Evolutionary conservation across 2,113 vertebrate species (phyloP), one percentile per base, ranked within the genome.

Genomic region (Ovis aries): DNA sequence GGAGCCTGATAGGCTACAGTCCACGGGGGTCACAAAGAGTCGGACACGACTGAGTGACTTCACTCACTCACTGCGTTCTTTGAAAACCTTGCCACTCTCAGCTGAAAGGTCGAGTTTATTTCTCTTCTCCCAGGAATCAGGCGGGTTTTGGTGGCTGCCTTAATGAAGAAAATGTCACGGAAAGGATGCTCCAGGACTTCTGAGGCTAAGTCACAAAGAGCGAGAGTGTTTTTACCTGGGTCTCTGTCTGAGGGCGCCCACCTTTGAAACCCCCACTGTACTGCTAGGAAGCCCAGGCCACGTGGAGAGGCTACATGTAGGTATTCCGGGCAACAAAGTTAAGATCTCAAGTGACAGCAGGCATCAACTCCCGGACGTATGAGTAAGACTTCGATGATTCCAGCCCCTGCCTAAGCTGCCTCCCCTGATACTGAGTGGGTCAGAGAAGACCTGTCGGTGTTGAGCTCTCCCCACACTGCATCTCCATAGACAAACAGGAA

Each of bases 261-360:
- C 21, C 16, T 23, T 31, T 33, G 16, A 11, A 60, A 17, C 0
- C 5, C 27, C 3, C 27, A 8, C n/a, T 10, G 0, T 2, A 1
- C 33, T 12, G 5, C 4, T 15, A 8, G 53, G 62, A 92, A 87
- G 53, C n/a, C 48, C 12, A 33, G 17, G 7, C 19, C n/a, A 31
- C 1, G 1, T 11, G 62, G 43, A 52, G 15, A 55, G 43, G 7
- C n/a, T 53, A 16, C 2, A 0, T 25, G 36, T 52, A 40, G 43
- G 62, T 43, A 5, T 52, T 55, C 67, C n/a, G 45, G 52, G 59
- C 45, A 88, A 16, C 12, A 74, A 25, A 43, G 64, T 48, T 59
- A 53, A 62, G 14, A 9, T 78, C 50, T 78, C 64, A 62, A 21
- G 27, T 13, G 21, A 25, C 50, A 67, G 40, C 3, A 53, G n/a